A percentile compares a stretch with the other conserved stretches of the same genome.
phyloP scores from a whole-genome alignment of 2,888 invertebrate genomes.

The Melikaiella ostensackeni region DNA sequence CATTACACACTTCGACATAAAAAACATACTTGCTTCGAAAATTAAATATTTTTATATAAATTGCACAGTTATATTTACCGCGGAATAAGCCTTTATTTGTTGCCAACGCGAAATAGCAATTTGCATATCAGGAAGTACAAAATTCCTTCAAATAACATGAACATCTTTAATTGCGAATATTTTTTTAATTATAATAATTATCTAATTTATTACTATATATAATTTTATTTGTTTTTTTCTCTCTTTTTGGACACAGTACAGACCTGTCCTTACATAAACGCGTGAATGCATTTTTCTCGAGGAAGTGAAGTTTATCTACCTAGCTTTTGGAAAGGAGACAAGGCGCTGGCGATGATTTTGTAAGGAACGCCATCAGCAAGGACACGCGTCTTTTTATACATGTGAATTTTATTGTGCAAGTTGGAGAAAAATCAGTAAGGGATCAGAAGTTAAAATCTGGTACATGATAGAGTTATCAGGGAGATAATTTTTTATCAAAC shows the following conservation, averaged over 20 bases:
- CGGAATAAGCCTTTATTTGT: neutral
- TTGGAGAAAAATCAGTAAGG: neutral
- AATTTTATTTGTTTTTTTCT: neutral
- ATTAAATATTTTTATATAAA: neutral
- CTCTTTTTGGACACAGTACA: neutral
- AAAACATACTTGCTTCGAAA: neutral
- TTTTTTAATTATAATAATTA: neutral
- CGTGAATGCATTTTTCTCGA: neutral
- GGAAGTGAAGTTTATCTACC: neutral
- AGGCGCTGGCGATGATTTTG: constrained; percentile 42
- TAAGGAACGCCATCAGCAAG: constrained; percentile 48
- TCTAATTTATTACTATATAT: neutral
- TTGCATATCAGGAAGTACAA: neutral
- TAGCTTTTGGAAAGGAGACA: constrained; percentile 42
- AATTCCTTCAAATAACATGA: neutral
- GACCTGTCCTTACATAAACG: neutral
- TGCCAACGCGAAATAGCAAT: neutral
- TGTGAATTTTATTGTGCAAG: constrained; percentile 12
- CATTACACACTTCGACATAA: neutral
- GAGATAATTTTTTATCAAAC: neutral
- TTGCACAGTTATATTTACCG: neutral
- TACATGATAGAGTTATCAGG: neutral
- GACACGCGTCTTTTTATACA: constrained; percentile 43
- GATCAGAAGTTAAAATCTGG: constrained; percentile 11
- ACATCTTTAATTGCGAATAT: no score